Base-by-base conservation (phyloP, 2,113 vertebrate genomes). In the Pomatostomus ruficeps region DNA sequence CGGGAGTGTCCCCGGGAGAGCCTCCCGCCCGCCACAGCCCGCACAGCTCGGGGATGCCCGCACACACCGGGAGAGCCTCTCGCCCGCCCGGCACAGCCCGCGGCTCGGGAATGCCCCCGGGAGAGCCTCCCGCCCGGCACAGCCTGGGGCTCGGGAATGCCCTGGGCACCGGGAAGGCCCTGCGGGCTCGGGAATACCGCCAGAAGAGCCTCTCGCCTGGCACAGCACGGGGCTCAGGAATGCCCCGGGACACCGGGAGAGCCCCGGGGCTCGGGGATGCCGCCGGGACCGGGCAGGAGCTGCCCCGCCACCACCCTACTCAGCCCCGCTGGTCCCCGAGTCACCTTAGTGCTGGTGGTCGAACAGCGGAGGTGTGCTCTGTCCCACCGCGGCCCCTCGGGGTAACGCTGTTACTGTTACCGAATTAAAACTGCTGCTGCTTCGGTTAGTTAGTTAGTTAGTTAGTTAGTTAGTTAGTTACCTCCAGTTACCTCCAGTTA, bases 241-340 rank as follows among this genome's bases (percentile, higher is more conserved):
- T 31, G 57, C 22, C 58, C 35, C 26, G 6, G 59, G 42, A 7
- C 21, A 17, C 42, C 10, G 29, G 40, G 40, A 23, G 11, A 38
- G 35, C 24, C 17, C 54, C 13, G 31, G 12, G 54, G 20, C 46
- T n/a, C 33, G 54, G 77, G 8, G 54, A 7, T 4, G 40, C 6
- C 58, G 2, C 22, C 33, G 19, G 35, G 4, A 22, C 52, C 3
- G 29, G 28, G 80, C 58, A 18, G 15, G 4, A 49, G 74, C 54
- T 17, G 48, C 42, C 12, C 38, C 5, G 2, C 20, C 81, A 1
- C 23, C 28, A 0, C 21, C 54, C 4, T 45, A 0, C 4, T 9
- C 7, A 1, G 4, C 24, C 22, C 54, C 8, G 54, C 33, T 0
- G 55, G 63, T 25, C n/a, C 7, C 19, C 36, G 15, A 26, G 33